Base-by-base conservation (phyloP, 30 jellyfish, hydroid and myxozoan species). In the Phacellophora camtschatica region DNA sequence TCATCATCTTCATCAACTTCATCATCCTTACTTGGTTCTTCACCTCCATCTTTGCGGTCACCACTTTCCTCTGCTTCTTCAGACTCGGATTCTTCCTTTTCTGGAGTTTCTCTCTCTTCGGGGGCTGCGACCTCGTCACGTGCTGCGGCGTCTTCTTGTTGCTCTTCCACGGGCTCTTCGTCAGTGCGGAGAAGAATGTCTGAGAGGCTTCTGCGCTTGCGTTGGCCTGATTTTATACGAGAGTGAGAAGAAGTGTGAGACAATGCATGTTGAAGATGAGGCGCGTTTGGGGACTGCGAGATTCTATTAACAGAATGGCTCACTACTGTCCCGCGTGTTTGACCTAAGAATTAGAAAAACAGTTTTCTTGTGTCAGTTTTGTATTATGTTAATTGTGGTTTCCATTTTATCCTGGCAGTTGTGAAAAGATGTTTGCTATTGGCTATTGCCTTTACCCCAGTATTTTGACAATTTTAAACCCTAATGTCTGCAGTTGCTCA, bases 201-300 rank as follows among this genome's bases (percentile, higher is more conserved):
- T 4, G 91, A 33, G 56, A 74, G 82, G 86, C 90, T 64, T 50
- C 96, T 24, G 75, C 90, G 76, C 71, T 71, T 71, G 35, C 86
- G 65, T 51, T 66, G 63, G 83, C 87, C 92, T 76, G 92, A 71
- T 83, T 90, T 90, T 37, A 90, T 55, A 69, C 68, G 96, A 68
- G 90, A 66, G 77, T 81, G 93, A 64, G 97, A 82, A 54, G 85
- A 51, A 3, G 96, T 83, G 75, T 83, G 97, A 59, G 97, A 90
- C 56, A 82, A 29, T 0, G 96, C 97, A 82, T 90, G 97, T 32
- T 90, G 97, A 11, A 68, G 75, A 19, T 75, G 79, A 8, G 88
- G 97, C 16, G 97, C 97, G 37, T 90, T 83, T 31, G 97, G 97
- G 58, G 97, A 58, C 66, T 90, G 97, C 12, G 96, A 90, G 58